Evolutionary conservation across 2,888 invertebrate species (phyloP).

Genomic region (Platerodrilus igneus): DNA sequence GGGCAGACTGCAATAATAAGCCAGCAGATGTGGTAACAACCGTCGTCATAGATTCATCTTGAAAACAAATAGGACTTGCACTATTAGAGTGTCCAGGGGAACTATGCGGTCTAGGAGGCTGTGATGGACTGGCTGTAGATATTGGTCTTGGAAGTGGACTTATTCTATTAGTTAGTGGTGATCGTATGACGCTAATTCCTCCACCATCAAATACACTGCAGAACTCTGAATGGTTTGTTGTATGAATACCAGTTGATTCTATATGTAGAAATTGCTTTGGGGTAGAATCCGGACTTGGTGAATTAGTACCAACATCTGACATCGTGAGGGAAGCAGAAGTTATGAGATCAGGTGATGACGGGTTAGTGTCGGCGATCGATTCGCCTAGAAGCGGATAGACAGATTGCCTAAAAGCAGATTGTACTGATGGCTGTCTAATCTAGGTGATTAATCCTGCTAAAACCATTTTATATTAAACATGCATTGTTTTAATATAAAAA

Average conservation of each 20-base stretch:
- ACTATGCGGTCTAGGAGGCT: constrained; percentile 46
- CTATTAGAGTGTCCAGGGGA: constrained; percentile 45
- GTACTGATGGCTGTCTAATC: constrained; percentile 43
- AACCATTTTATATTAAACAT: no score
- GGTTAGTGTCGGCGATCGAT: constrained; percentile 89
- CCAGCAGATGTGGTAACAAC: constrained; percentile 22
- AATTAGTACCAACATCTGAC: constrained; percentile 57
- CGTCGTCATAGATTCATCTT: constrained; percentile 39
- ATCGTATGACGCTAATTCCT: constrained; percentile 43
- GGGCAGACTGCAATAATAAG: constrained; percentile 26
- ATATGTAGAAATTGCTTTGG: constrained; percentile 53
- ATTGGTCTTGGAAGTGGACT: constrained; percentile 44
- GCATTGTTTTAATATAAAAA: no score
- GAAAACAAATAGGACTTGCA: constrained; percentile 41
- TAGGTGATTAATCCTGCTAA: constrained; percentile 24
- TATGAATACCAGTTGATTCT: constrained; percentile 48
- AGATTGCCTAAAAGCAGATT: constrained; percentile 38
- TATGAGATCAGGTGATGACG: constrained; percentile 83
- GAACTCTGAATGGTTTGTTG: constrained; percentile 50
- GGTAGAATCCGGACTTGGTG: constrained; percentile 59
- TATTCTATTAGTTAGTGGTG: constrained; percentile 40
- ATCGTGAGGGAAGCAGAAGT: constrained; percentile 81
- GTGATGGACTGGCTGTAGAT: constrained; percentile 41
- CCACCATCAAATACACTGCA: constrained; percentile 54
- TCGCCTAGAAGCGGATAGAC: constrained; percentile 65